Evolutionary conservation across 2,113 vertebrate genomes (phyloP), one percentile per base, ranked within the genome.

Genomic region (Pelecanoides urinatrix): DNA sequence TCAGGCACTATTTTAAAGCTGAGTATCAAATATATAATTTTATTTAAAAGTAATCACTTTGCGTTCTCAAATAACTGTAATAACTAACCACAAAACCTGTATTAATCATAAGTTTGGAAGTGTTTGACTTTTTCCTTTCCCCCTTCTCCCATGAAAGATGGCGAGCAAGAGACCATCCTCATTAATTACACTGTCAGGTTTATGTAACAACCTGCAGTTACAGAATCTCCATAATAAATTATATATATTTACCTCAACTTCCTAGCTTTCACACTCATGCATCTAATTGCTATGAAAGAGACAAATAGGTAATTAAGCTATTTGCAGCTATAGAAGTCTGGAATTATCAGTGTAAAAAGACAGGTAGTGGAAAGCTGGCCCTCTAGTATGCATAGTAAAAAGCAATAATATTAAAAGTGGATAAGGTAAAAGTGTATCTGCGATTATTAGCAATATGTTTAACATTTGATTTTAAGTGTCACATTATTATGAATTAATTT

Each of bases 401-500:
- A 58, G 66, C 26, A 88, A 27, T 58, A 94, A 63, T 56, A 42
- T 44, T 73, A 84, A 58, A 94, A 85, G 59, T 10, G 10, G 82
- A 20, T 78, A 90, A 83, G 70, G 50, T 61, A 94, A 74, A 94
- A 91, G 52, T 30, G 7, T 77, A 68, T 88, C 86, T 45, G 56
- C 77, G 94, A 96, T 95, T 95, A 90, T 86, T 87, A 94, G 91
- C 82, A 86, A 92, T 52, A 96, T 50, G 65, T 40, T 74, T 81
- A 93, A 96, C 67, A 83, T 78, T 84, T 73, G 77, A 78, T 50
- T 87, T 73, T 53, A 91, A 85, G 83, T 94, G 86, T 91, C 95
- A 91, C 71, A 85, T 95, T 87, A 87, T 94, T 95, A 94, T 88
- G 68, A 95, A 97, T 97, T 95, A 86, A 92, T 95, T 95, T 95